These are phyloP conservation scores for Myotis yumanensis DNA, from an alignment of 2,113 vertebrate genomes.

Conservation along the genomic window DNA sequence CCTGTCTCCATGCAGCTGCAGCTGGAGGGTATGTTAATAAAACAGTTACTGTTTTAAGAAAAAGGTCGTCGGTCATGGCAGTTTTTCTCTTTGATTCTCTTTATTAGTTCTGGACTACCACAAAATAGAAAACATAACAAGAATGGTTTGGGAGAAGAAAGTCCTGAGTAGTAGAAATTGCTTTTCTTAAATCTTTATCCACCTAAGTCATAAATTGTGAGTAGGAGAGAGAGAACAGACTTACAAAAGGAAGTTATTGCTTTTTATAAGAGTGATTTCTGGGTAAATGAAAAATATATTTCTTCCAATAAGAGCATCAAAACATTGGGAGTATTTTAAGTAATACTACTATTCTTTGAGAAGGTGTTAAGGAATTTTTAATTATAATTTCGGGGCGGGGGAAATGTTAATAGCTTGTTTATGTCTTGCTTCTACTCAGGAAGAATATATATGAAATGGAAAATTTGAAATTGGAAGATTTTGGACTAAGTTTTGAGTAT, in stretches of 20 bases:
- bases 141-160: not conserved
- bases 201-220: not conserved
- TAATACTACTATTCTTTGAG: not conserved
- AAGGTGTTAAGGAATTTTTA: not conserved
- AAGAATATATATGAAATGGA: not conserved
- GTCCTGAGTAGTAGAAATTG: not conserved
- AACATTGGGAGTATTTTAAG: not conserved
- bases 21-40: conserved; percentile 94
- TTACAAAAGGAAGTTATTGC: not conserved
- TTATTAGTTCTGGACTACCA: not conserved
- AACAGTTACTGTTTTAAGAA: conserved; percentile 56
- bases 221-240: not conserved
- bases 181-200: not conserved
- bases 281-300: not conserved
- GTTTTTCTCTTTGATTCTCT: conserved; percentile 24
- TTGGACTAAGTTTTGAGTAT: not conserved
- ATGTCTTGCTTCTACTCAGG: not conserved
- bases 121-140: conserved; percentile 2
- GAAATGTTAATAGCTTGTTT: not conserved
- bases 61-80: conserved; percentile 6
- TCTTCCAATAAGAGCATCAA: not conserved
- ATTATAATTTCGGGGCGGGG: not conserved
- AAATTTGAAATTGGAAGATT: conserved; percentile 10
- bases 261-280: not conserved
- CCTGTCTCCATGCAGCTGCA: conserved; percentile 98